Evolutionary conservation across 2,797 vertebrate genomes (phyloP).

Genomic region (Erpetoichthys calabaricus): DNA sequence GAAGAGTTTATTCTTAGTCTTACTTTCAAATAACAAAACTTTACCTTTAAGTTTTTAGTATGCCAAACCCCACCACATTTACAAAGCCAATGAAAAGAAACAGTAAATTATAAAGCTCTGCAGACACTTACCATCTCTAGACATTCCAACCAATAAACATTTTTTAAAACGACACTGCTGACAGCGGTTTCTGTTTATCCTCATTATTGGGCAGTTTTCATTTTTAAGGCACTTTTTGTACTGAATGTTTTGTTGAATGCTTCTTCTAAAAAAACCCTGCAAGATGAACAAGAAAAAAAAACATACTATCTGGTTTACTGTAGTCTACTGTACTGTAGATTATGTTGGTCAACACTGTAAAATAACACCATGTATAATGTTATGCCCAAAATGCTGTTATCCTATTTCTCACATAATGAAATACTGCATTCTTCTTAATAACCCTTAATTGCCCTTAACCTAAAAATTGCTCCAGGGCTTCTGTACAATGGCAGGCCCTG

Average conservation of each 20-base stretch:
- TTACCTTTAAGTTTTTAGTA: slow-evolving; percentile 6
- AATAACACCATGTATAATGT: too few relatives aligned
- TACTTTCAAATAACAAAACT: background rate
- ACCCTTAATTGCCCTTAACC: too few relatives aligned
- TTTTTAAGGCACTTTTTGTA: slow-evolving; percentile 98
- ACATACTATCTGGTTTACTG: too few relatives aligned
- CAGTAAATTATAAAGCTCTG: too few relatives aligned
- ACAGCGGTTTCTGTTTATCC: slow-evolving; percentile 95
- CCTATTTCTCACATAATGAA: too few relatives aligned
- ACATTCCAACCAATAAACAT: slow-evolving; percentile 93
- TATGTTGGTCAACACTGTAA: too few relatives aligned
- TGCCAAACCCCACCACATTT: slow-evolving; percentile 6
- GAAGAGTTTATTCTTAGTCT: background rate
- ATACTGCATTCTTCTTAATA: too few relatives aligned
- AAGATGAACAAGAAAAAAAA: slow-evolving; percentile 16
- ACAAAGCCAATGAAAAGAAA: too few relatives aligned
- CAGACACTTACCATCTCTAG: slow-evolving; percentile 74
- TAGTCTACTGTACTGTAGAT: too few relatives aligned
- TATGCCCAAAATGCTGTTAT: too few relatives aligned
- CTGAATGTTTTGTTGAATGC: slow-evolving; percentile 97
- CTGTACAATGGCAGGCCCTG: too few relatives aligned
- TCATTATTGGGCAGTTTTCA: slow-evolving; percentile 90
- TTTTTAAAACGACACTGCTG: slow-evolving; percentile 98
- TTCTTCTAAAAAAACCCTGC: slow-evolving; percentile 93
- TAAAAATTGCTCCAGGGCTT: too few relatives aligned